phyloP scores from a whole-genome alignment of 2,113 vertebrate species.

The Cololabis saira region DNA sequence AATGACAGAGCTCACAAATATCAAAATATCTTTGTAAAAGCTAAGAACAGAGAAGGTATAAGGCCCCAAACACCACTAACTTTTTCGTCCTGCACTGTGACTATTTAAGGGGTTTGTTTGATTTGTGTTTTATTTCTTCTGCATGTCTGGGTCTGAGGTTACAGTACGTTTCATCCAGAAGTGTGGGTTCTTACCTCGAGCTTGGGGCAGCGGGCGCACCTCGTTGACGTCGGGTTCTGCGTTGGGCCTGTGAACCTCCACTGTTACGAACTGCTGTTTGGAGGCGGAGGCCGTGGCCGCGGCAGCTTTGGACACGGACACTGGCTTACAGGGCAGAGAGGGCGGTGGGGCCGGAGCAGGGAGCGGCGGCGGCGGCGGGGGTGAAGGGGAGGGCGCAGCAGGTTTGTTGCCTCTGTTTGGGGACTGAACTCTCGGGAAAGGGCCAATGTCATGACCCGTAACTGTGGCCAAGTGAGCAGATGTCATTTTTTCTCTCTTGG shows the following conservation, averaged over 20 bases:
- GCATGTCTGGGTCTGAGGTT: too few species aligned
- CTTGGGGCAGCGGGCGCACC: conserved; percentile 91
- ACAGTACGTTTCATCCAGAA: not conserved
- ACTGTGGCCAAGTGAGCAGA: conserved; percentile 84
- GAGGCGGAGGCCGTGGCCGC: conserved; percentile 58
- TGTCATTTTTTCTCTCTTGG: conserved; percentile 72
- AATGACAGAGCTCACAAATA: too few species aligned
- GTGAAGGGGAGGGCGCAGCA: conserved; percentile 30
- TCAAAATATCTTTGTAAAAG: too few species aligned
- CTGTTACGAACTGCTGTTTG: conserved; percentile 92
- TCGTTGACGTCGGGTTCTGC: conserved; percentile 95
- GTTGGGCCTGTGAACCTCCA: conserved; percentile 95
- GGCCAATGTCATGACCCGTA: conserved; percentile 85
- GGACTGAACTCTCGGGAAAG: conserved; percentile 94
- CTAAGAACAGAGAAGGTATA: too few species aligned
- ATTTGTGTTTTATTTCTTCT: too few species aligned
- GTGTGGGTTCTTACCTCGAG: conserved; percentile 83
- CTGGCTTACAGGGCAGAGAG: conserved; percentile 43
- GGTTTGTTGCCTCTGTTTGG: conserved; percentile 79
- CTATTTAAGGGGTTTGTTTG: too few species aligned
- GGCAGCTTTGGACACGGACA: conserved; percentile 66
- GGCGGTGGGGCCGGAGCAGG: conserved; percentile 57
- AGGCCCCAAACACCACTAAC: too few species aligned
- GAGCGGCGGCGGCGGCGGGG: conserved; percentile 63
- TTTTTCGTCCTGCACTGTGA: too few species aligned